Evolutionary conservation across 2,113 vertebrate genomes (phyloP), one percentile per base, ranked within the genome.

Genomic region (Callionymus lyra): DNA sequence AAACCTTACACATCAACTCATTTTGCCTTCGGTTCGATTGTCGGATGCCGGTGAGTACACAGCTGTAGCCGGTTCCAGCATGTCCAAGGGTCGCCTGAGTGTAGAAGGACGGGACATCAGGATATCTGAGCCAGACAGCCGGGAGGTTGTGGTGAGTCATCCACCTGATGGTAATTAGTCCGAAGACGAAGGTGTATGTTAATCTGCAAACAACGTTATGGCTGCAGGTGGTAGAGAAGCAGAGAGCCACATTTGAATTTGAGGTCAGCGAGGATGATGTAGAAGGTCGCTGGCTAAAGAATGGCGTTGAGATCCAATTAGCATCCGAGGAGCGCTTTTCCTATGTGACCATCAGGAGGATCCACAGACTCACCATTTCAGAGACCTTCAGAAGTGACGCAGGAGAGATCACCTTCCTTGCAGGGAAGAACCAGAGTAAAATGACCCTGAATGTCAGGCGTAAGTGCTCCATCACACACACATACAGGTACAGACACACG

Each of bases 201-300:
- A 2, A 6, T 14, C 34, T 15, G 4, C 12, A 36, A 6, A 13
- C 4, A n/a, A 39, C 11, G 14, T 16, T 16, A 2, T 39, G 10
- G 10, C 2, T 49, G 41, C 53, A 99, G 95, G 92, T 97, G 38
- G 84, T 97, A 63, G 92, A 98, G 60, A 91, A 90, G 67, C 90
- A 98, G 41, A 85, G 89, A 74, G 87, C 92, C 1, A 89, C 88
- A 4, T 86, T 99, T 44, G 95, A 99, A 77, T 94, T 98, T 70
- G 92, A 98, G 72, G 95, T 99, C 63, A 91, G 88, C 14, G 95
- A 98, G 80, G 95, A 99, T 0, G 95, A 98, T 0, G 85, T 94
- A 27, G 95, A 98, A 46, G 90, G 89, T 38, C 93, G 72, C 42
- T 99, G 95, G 95, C 75, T 91, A 50, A 95, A 86, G 71, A 92